Base-by-base conservation (phyloP, 2,888 invertebrate genomes). In the Amorpha juglandis region DNA sequence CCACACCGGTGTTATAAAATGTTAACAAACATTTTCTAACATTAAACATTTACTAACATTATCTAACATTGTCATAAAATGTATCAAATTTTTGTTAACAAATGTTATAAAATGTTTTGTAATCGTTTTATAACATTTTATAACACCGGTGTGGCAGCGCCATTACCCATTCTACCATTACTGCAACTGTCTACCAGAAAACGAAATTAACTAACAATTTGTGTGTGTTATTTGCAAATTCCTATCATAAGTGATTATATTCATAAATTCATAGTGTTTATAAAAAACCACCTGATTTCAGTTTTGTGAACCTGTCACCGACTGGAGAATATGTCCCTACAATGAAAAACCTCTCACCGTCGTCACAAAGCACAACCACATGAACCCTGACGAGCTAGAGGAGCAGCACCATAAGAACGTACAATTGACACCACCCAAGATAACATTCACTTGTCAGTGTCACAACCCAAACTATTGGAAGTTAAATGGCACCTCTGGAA, bases 381-480 rank as follows among this genome's bases (percentile, higher is more conserved):
- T 92, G 78, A 86, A 89, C 66, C 91, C 92, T 0, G 90, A 92
- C 70, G 85, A 88, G 58, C 76, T 93, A 1, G 93, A 93, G 70
- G 76, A 80, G 58, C 78, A 88, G 72, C 90, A 93, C 71, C 90
- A 93, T 70, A 74, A 80, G 14, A 85, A 86, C 66, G 78, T 88
- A 52, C 90, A 92, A 68, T 83, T 90, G 0, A 74, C 79, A 53
- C 92, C 94, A 12, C 90, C 93, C 0, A 90, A 84, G 12, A 86
- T 94, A 38, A 88, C 80, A 6, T 86, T 94, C 14, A 84, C 83
- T n/a, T 95, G 95, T 71, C 84, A 86, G 45, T 95, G 95, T 72
- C 92, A 87, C 0, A 72, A 81, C 21, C 90, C 93, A 0, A 92
- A 93, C 75, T 93, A 94, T 67, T 95, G 95, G 95, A 92, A 88